These are phyloP conservation scores for Marasmarcha lunaedactyla DNA, from an alignment of 2,888 invertebrate genomes.

Conservation along the genomic window DNA sequence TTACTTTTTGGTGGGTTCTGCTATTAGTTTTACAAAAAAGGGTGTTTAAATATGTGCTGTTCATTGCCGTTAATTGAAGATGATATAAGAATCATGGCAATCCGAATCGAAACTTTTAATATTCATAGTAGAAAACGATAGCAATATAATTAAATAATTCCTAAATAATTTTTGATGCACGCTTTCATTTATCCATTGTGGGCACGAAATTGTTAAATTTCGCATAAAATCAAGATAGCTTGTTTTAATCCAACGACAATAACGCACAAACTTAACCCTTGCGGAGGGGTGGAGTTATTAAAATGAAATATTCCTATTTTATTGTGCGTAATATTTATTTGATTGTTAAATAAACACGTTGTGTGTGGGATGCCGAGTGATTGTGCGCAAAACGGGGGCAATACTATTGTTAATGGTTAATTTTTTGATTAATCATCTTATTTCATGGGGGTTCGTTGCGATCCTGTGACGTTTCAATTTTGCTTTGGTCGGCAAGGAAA, in stretches of 20 bases:
- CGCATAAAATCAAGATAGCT: constrained; percentile 58
- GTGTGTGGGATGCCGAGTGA: constrained; percentile 63
- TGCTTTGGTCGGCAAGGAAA: constrained; percentile 9
- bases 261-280: constrained; percentile 50
- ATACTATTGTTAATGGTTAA: constrained; percentile 62
- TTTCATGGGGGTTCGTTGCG: constrained; percentile 41
- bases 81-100: too few species aligned
- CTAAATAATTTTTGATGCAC: too few species aligned
- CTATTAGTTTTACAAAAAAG: too few species aligned
- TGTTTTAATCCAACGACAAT: constrained; percentile 47
- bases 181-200: not conserved
- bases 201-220: constrained; percentile 52
- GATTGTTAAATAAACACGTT: constrained; percentile 68
- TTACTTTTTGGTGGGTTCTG: too few species aligned
- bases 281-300: constrained; percentile 50
- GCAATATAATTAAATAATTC: too few species aligned
- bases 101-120: too few species aligned
- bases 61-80: too few species aligned
- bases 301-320: constrained; percentile 70
- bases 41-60: too few species aligned
- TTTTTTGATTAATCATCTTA: constrained; percentile 68
- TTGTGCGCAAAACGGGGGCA: constrained; percentile 58
- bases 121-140: too few species aligned
- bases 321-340: constrained; percentile 69
- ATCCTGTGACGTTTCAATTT: constrained; percentile 46